Evolutionary conservation across 2,113 vertebrate species (phyloP), one percentile per base, ranked within the genome.

Genomic region (Gymnorhina tibicen): DNA sequence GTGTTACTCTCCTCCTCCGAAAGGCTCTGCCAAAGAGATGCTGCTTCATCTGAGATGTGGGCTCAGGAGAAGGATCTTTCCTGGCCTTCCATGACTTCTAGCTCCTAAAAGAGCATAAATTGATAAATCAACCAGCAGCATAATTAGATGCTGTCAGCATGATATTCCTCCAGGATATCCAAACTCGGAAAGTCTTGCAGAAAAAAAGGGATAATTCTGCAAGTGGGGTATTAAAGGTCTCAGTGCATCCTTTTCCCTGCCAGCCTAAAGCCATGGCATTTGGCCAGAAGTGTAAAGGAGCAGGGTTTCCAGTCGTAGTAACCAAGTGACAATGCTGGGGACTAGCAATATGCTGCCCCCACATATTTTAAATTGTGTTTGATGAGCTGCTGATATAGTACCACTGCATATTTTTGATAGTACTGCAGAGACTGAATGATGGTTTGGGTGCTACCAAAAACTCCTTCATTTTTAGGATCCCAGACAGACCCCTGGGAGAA

Each of bases 1-100:
- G 24, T 2, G 0, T 14, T 1, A 2, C 23, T 81, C 5, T 22
- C 14, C 50, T 44, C 10, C 47, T 50, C 35, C 3, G 11, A 74
- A 47, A 56, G 68, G 37, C 46, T 74, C 47, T 3, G 3, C 32
- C 10, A 1, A 35, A 63, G 37, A 39, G 42, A 33, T 28, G 55
- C 8, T 18, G 6, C n/a, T 72, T 77, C 4, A 4, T 20, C 44
- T 5, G n/a, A 72, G 44, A 44, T 13, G 24, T 1, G 1, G 18
- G 44, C 35, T 60, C n/a, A 16, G 68, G 13, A 77, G 10, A 11
- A 32, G n/a, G 21, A 60, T 27, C 44, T 75, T 69, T 53, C 28
- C 41, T n/a, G 26, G 28, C 46, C 30, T 87, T 67, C 47, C 1
- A 0, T 55, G 44, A 75, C 62, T 93, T 73, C 16, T 39, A 47